phyloP scores from a whole-genome alignment of 1,140 invertebrate genomes.

The Stegodyphus mimosarum region DNA sequence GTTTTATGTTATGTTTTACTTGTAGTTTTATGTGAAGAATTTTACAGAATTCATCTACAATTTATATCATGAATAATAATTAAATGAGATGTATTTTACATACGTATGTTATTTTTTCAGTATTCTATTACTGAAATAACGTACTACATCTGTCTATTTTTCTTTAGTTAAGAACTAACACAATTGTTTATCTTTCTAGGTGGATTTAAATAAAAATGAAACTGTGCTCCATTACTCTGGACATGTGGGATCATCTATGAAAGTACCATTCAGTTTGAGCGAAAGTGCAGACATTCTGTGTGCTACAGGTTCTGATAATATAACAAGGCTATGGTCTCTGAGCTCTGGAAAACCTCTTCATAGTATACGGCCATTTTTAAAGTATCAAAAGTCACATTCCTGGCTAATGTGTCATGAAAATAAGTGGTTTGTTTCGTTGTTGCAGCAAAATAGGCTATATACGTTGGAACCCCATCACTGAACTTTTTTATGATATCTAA shows the following conservation, averaged over 20 bases:
- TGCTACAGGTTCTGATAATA: slow-evolving; percentile 3
- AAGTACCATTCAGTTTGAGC: slow-evolving; percentile 4
- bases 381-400: background rate
- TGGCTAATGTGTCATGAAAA: background rate
- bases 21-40: no score
- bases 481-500: background rate
- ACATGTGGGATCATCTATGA: background rate
- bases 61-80: no score
- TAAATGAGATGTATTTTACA: no score
- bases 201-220: background rate
- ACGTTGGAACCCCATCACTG: background rate
- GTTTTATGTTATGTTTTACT: no score
- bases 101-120: no score
- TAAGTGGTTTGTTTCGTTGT: background rate
- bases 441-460: background rate
- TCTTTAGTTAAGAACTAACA: no score
- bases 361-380: background rate
- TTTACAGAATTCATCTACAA: no score
- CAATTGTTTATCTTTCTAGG: background rate
- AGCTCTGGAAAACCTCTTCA: background rate
- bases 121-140: no score
- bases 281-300: slow-evolving; percentile 4
- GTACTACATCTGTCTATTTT: no score
- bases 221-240: background rate
- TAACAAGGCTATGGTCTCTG: slow-evolving; percentile 11